Conservation (phyloP, 2,113 vertebrate genomes). For the Chamaea fasciata region DNA sequence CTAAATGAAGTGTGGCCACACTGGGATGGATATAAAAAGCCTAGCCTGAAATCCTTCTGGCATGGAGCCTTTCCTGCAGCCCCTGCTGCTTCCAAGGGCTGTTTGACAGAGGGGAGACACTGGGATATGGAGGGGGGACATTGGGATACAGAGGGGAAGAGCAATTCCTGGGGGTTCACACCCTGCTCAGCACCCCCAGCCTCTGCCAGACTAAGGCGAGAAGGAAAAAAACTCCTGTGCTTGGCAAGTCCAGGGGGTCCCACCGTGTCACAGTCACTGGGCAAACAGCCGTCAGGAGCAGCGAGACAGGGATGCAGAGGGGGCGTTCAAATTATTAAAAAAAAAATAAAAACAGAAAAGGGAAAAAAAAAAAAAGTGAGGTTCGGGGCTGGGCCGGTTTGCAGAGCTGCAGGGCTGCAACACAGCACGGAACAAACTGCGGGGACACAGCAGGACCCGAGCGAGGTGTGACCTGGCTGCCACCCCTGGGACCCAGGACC, state of each 20-base stretch:
- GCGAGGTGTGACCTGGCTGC: rapidly evolving
- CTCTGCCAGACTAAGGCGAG: not conserved
- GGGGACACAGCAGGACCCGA: rapidly evolving
- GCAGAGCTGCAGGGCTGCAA: not conserved
- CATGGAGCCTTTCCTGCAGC: not conserved
- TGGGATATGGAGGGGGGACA: rapidly evolving
- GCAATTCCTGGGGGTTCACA: not conserved
- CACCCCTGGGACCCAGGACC: not conserved
- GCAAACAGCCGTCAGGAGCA: rapidly evolving
- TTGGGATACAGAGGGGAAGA: not conserved
- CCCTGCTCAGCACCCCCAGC: not conserved
- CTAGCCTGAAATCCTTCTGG: not conserved
- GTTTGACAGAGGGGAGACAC: rapidly evolving
- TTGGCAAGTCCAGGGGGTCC: not conserved
- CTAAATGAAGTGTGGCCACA: not conserved
- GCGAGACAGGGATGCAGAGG: not conserved
- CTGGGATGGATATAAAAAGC: conserved; percentile 1
- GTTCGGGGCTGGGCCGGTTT: rapidly evolving
- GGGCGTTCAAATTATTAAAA: rapidly evolving
- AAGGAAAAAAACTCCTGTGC: rapidly evolving
- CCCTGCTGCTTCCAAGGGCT: not conserved
- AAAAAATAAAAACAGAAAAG: too few relatives aligned
- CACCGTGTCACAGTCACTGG: not conserved
- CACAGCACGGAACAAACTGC: not conserved
- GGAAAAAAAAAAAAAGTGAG: not conserved